Conservation (phyloP, 2,888 invertebrate genomes). For the Sipha maydis region DNA sequence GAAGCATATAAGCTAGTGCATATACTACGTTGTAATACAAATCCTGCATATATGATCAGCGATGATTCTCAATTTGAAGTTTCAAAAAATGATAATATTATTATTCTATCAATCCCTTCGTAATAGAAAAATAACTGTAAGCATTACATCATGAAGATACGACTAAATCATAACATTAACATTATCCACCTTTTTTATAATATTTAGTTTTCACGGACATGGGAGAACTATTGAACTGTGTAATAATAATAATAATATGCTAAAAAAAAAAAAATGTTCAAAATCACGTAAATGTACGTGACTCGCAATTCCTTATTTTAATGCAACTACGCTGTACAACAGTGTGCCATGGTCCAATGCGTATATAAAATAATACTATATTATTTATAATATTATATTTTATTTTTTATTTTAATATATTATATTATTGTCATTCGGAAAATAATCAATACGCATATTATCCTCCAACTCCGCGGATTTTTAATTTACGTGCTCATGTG, state of each 20-base stretch:
- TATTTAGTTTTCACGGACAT: not conserved
- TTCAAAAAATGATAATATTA: not conserved
- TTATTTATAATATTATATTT: too few relatives aligned
- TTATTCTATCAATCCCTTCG: not conserved
- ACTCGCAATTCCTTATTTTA: conserved; percentile 29
- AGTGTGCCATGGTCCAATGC: not conserved
- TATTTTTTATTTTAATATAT: too few relatives aligned
- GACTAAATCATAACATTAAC: not conserved
- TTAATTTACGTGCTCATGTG: not conserved
- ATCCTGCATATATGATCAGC: not conserved
- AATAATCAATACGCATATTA: not conserved
- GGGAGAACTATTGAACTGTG: not conserved
- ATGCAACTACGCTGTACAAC: not conserved
- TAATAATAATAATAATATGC: not conserved
- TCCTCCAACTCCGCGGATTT: not conserved
- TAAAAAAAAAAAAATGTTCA: not conserved
- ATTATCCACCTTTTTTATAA: not conserved
- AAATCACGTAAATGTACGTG: conserved; percentile 43
- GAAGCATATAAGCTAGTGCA: not conserved
- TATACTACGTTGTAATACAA: too few relatives aligned
- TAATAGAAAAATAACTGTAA: not conserved
- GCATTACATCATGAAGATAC: not conserved
- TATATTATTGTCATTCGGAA: not conserved
- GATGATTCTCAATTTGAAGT: not conserved
- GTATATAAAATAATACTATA: not conserved